These are phyloP conservation scores for Agrochola litura DNA, from an alignment of 2,888 invertebrate species.

Conservation along the genomic window DNA sequence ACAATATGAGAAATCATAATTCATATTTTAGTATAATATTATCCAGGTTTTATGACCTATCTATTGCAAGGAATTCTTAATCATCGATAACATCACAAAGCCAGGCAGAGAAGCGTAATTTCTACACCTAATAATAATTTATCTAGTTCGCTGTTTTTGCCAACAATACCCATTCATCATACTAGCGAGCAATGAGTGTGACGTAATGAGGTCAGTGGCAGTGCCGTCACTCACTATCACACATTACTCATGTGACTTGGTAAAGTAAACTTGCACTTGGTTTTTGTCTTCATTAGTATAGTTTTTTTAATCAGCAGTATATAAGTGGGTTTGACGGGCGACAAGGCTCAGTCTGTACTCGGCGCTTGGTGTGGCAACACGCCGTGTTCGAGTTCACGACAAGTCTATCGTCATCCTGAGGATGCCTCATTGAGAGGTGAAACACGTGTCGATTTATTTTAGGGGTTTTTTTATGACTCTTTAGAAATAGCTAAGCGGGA, in stretches of 20 bases:
- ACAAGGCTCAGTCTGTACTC: too few relatives aligned
- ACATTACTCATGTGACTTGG: background rate
- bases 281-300: background rate
- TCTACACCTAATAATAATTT: constrained; percentile 33
- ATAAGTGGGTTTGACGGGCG: too few relatives aligned
- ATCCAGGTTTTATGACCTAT: background rate
- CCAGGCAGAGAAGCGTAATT: constrained; percentile 1
- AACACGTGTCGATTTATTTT: too few relatives aligned
- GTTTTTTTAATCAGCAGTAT: too few relatives aligned
- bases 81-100: constrained; percentile 13
- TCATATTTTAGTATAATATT: background rate
- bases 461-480: too few relatives aligned
- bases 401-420: too few relatives aligned
- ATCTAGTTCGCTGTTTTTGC: constrained; percentile 52
- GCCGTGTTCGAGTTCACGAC: too few relatives aligned
- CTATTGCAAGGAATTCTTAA: background rate
- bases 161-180: constrained; percentile 55
- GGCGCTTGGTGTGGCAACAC: too few relatives aligned
- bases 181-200: constrained; percentile 25
- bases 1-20: background rate
- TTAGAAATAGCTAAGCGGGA: too few relatives aligned
- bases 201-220: constrained; percentile 7
- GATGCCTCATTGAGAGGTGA: too few relatives aligned
- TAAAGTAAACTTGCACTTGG: background rate
- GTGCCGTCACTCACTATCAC: background rate